Base-by-base conservation (phyloP, 2,888 invertebrate genomes). In the Mantis religiosa region DNA sequence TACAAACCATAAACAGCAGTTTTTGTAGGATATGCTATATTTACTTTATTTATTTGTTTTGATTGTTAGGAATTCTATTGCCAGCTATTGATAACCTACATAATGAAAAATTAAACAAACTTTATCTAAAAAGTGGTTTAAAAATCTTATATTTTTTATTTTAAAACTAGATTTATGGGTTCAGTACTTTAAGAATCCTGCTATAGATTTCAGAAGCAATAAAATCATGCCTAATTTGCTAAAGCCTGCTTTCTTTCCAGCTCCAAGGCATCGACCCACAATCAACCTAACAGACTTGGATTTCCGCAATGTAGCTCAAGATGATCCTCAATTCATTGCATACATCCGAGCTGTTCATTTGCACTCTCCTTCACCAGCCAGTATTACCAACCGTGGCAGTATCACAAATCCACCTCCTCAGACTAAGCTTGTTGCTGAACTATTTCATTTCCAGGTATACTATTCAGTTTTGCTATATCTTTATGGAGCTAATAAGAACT, bases 261-360 rank as follows among this genome's bases (percentile, higher is more conserved):
- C 54, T 54, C 84, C 89, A 25, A 88, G 84, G 85, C 47, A 28
- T 25, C 83, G 90, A 92, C 92, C 89, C 96, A 96, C 92, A 82
- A 94, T 96, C 91, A 97, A 97, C 93, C 96, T 97, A 96, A 96
- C 96, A 87, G 97, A 97, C 93, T 96, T 96, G 93, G 97, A 97
- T 92, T 94, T 97, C 91, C 94, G 95, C 71, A 95, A 95, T 92
- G 96, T 97, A 90, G 94, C 96, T 25, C 97, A 97, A 94, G 97
- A 96, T 92, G 96, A 97, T 91, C 95, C 96, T 2, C 95, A 95
- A 91, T 94, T 97, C 90, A 95, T 97, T 91, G 95, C 95, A 89
- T 97, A 96, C 93, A 96, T 97, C 91, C 94, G 96, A 41, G 95
- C 96, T 92, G 95, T 96, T 91, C 96, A 96, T 92, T 94, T 97